phyloP scores from a whole-genome alignment of 2,888 invertebrate species.

The Athrips mouffetella region DNA sequence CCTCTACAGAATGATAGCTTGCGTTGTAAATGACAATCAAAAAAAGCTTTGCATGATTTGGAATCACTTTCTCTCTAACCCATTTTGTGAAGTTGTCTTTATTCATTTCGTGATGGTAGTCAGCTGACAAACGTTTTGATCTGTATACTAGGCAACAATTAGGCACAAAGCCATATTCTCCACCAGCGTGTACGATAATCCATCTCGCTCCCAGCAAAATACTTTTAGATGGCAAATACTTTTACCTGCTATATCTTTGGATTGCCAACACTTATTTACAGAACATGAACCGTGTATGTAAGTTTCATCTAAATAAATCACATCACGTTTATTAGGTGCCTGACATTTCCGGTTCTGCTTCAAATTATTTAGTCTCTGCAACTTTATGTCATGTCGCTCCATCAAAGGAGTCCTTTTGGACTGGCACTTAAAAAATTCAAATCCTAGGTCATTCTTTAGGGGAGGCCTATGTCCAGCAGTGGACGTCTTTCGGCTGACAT shows the following conservation, averaged over 20 bases:
- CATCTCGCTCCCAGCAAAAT: slow-evolving; percentile 7
- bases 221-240: slow-evolving; percentile 6
- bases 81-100: slow-evolving; percentile 20
- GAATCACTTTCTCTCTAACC: slow-evolving; percentile 20
- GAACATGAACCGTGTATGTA: slow-evolving; percentile 17
- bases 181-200: slow-evolving; percentile 18
- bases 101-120: slow-evolving; percentile 22
- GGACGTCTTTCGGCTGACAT: too few species aligned
- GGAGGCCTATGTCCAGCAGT: too few species aligned
- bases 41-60: slow-evolving; percentile 15
- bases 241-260: neutral
- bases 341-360: slow-evolving; percentile 12
- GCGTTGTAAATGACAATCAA: slow-evolving; percentile 18
- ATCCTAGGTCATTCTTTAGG: slow-evolving; percentile 21
- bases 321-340: slow-evolving; percentile 14
- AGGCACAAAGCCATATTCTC: slow-evolving; percentile 14
- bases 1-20: slow-evolving; percentile 13
- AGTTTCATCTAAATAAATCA: slow-evolving; percentile 22
- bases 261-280: slow-evolving; percentile 5
- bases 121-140: neutral
- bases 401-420: slow-evolving; percentile 22
- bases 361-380: slow-evolving; percentile 18
- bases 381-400: slow-evolving; percentile 20
- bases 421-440: slow-evolving; percentile 17
- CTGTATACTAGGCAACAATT: slow-evolving; percentile 1